These are phyloP conservation scores for Lucilia sericata DNA, from an alignment of 1,140 invertebrate species.

Conservation along the genomic window DNA sequence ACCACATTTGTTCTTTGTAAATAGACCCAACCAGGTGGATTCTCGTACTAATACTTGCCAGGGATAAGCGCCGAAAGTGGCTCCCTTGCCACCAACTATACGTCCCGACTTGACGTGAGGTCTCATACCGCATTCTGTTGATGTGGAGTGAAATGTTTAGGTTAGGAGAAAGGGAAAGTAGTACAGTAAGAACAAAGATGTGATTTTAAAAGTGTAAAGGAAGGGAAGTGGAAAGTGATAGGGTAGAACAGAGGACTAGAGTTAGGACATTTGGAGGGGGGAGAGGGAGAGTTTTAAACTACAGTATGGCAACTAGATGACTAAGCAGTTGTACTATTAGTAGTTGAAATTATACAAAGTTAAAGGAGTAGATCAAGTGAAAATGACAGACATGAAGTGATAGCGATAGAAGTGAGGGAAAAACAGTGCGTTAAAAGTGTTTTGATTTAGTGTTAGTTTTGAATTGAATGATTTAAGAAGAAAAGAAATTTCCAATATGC, in stretches of 20 bases:
- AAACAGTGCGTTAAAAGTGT: conserved; percentile 12
- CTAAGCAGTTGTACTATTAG: conserved; percentile 33
- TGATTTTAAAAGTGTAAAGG: conserved; percentile 40
- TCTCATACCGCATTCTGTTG: conserved; percentile 87
- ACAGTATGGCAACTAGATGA: conserved; percentile 35
- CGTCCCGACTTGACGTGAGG: conserved; percentile 83
- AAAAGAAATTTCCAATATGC: conserved; percentile 44
- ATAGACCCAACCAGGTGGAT: conserved; percentile 91
- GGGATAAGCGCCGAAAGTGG: conserved; percentile 89
- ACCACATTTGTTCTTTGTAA: conserved; percentile 97
- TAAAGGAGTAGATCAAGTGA: not conserved
- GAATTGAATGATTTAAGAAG: conserved; percentile 32
- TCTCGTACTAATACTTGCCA: conserved; percentile 94
- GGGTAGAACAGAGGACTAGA: not conserved
- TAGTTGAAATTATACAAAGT: not conserved
- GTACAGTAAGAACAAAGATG: conserved; percentile 54
- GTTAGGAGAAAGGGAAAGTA: conserved; percentile 68
- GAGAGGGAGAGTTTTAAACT: conserved; percentile 43
- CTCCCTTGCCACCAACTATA: conserved; percentile 90
- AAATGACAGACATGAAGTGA: conserved; percentile 11
- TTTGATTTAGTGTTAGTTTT: conserved; percentile 6
- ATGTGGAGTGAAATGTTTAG: conserved; percentile 68
- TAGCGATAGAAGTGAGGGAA: not conserved
- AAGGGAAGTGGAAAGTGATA: not conserved
- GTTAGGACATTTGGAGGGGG: not conserved